Evolutionary conservation across 1,140 invertebrate species (phyloP).

Genomic region (Calliphora vicina): DNA sequence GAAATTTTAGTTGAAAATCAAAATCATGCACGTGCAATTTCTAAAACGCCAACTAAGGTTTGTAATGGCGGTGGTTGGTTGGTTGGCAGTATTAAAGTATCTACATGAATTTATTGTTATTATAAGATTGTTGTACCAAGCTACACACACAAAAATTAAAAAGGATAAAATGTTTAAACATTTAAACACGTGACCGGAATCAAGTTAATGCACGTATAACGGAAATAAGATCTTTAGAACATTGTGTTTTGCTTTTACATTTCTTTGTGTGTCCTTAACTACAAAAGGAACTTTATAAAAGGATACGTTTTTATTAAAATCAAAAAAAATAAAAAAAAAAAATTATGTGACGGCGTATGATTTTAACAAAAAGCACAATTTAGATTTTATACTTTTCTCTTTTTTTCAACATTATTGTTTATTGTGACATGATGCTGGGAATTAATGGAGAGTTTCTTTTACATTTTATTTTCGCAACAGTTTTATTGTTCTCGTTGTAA

Average conservation of each 20-base stretch:
- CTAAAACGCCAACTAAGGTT: not conserved
- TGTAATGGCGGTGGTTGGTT: slow-evolving; percentile 22
- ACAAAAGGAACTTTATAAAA: not conserved
- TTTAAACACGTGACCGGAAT: slow-evolving; percentile 32
- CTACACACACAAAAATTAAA: not conserved
- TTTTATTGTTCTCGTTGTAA: not conserved
- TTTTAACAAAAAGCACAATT: slow-evolving; percentile 24
- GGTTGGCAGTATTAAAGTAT: not conserved
- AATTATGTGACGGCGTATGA: not conserved
- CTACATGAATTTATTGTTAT: not conserved
- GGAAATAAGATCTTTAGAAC: not conserved
- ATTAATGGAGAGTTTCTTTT: not conserved
- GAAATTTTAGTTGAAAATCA: not conserved
- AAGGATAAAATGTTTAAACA: not conserved
- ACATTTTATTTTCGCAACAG: not conserved
- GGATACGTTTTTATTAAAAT: not conserved
- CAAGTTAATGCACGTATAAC: slow-evolving; percentile 23
- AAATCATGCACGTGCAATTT: slow-evolving; percentile 21
- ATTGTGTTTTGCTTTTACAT: not conserved
- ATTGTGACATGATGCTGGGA: slow-evolving; percentile 30
- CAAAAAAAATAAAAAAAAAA: too few relatives aligned
- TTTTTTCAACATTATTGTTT: not conserved
- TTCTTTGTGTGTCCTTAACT: not conserved
- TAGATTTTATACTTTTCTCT: not conserved
- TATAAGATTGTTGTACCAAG: too few relatives aligned